phyloP scores from a whole-genome alignment of 2,888 invertebrate species.

The Tetramorium bicarinatum region DNA sequence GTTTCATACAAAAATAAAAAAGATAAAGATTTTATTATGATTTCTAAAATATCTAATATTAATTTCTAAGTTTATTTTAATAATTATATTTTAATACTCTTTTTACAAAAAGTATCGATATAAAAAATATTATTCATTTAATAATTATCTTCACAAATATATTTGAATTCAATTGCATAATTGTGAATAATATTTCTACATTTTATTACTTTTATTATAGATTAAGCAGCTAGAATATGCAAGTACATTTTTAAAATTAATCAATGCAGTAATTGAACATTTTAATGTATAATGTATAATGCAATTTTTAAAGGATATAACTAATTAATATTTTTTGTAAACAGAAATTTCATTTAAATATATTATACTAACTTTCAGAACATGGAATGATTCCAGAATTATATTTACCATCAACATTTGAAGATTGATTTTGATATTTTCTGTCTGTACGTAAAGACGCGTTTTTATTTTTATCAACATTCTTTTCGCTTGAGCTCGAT shows the following conservation, averaged over 20 bases:
- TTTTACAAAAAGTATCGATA: background rate
- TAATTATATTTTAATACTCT: background rate
- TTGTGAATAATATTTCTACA: background rate
- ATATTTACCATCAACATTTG: background rate
- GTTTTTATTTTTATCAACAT: background rate
- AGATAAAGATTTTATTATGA: background rate
- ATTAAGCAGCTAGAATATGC: background rate
- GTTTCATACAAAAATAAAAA: background rate
- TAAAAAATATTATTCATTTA: background rate
- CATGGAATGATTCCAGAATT: background rate
- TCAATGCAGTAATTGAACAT: background rate
- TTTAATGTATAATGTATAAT: background rate
- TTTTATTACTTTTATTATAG: background rate
- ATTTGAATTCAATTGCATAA: background rate
- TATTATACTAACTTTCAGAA: slow-evolving; percentile 12
- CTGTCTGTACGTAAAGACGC: background rate
- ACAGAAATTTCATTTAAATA: background rate
- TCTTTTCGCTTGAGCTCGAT: background rate
- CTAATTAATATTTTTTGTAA: background rate
- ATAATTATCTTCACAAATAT: background rate
- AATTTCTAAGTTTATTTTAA: background rate
- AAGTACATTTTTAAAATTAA: background rate
- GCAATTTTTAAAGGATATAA: background rate
- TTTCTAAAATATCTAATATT: background rate
- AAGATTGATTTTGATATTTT: background rate